Evolutionary conservation across 2,797 vertebrate species (phyloP).

Genomic region (Erethizon dorsatum): DNA sequence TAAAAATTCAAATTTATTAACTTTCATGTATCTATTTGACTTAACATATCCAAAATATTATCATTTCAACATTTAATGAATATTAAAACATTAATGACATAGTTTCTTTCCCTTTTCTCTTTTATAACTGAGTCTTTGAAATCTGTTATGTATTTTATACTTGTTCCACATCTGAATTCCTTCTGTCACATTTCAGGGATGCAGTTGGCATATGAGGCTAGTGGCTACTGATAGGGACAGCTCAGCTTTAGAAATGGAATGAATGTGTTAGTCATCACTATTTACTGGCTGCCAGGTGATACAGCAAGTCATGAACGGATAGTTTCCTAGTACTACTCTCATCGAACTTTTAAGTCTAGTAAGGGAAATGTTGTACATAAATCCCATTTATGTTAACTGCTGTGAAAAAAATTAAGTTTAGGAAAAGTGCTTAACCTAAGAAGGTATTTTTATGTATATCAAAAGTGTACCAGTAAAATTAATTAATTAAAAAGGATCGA

Average conservation of each 20-base stretch:
- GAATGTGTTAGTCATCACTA: background rate
- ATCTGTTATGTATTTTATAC: slow-evolving; percentile 24
- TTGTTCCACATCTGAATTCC: background rate
- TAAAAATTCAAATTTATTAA: slow-evolving; percentile 21
- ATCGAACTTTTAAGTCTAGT: background rate
- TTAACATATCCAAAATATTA: slow-evolving; percentile 12
- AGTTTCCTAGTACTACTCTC: background rate
- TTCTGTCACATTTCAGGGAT: slow-evolving; percentile 27
- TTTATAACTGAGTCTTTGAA: background rate
- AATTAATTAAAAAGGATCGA: background rate
- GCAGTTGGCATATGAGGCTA: background rate
- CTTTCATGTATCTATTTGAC: slow-evolving; percentile 56
- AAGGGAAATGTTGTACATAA: background rate
- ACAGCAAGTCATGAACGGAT: background rate
- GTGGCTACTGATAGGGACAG: background rate
- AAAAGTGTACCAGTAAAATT: background rate
- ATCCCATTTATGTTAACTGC: background rate
- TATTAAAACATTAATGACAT: slow-evolving; percentile 27
- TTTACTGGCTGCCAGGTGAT: background rate
- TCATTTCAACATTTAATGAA: slow-evolving; percentile 55
- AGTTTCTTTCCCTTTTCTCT: background rate
- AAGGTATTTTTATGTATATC: background rate
- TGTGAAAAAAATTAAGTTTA: background rate
- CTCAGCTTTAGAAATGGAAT: background rate
- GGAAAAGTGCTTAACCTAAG: background rate